Base-by-base conservation (phyloP, 2,888 invertebrate species). In the Euplexia lucipara region DNA sequence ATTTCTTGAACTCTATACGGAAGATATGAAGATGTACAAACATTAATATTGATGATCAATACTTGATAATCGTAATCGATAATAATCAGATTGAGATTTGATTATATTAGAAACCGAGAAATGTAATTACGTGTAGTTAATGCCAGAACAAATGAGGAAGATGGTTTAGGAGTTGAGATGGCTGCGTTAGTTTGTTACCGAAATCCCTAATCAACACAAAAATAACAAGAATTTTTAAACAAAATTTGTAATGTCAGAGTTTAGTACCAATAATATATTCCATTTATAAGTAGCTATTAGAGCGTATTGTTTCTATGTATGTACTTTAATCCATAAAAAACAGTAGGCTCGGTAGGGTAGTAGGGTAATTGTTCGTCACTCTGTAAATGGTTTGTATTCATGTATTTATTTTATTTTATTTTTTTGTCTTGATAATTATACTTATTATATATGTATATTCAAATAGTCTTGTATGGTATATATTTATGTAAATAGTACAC, bases 1-100 rank as follows among this genome's bases (percentile, higher is more conserved):
- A 57, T 48, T 52, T 44, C 20, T 54, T 60, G 18, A 48, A 47
- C 30, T 39, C 44, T n/a, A 77, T 30, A 49, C 77, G 78, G 77
- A 79, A 79, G 75, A 52, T 44, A 53, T 34, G 32, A 57, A 44
- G 41, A 67, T 22, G 49, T 8, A 37, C 12, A 32, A 8, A 47
- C 37, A 79, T 75, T 57, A 60, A 68, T 10, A 65, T 65, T 48
- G 20, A 63, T 59, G 32, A 54, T 58, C 51, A 56, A 48, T 22
- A 41, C 52, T 62, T 45, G 44, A 47, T 57, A 60, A 63, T 60
- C 30, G 37, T 53, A 42, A 44, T 60, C 10, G 20, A 44, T 53
- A 22, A 18, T 52, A 47, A 72, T 61, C 18, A 58, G 54, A 45
- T 59, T 54, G 34, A 39, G 49, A 47, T 75, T 58, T 42, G 47